A percentile compares a stretch with the other conserved stretches of the same genome.
Evolutionary conservation across 1,140 invertebrate species (phyloP).

Genomic region (Euschistus heros): DNA sequence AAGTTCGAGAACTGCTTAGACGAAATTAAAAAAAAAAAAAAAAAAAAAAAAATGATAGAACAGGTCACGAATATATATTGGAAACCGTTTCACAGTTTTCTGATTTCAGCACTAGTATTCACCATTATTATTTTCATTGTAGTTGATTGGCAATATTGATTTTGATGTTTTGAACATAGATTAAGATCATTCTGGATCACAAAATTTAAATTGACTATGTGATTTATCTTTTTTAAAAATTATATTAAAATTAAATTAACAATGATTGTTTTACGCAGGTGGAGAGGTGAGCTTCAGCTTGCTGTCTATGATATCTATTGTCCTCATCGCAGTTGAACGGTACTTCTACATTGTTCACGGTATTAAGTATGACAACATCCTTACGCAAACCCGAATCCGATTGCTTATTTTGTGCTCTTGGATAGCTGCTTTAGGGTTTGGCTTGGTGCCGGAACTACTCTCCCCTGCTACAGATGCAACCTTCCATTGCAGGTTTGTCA

Average conservation of each 20-base stretch:
- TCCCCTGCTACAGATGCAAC: not conserved
- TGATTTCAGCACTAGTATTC: no score
- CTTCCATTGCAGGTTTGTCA: not conserved
- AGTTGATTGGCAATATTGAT: no score
- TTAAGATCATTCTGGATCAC: no score
- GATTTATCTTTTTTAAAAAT: no score
- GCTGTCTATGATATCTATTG: not conserved
- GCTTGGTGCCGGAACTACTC: not conserved
- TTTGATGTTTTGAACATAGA: no score
- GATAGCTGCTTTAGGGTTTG: not conserved
- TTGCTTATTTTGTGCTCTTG: not conserved
- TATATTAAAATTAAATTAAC: not conserved
- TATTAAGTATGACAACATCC: not conserved
- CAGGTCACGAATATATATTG: no score
- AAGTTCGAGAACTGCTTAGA: no score
- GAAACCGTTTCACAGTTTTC: no score
- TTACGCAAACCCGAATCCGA: not conserved
- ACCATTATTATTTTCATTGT: no score
- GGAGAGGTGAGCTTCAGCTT: not conserved
- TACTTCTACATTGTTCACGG: conserved; percentile 8
- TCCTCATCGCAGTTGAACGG: not conserved
- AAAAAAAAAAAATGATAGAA: no score
- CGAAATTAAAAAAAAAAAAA: no score
- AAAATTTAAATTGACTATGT: no score
- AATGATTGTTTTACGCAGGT: not conserved